Base-by-base conservation (phyloP, 2,888 invertebrate genomes). In the Thereva nobilitata region DNA sequence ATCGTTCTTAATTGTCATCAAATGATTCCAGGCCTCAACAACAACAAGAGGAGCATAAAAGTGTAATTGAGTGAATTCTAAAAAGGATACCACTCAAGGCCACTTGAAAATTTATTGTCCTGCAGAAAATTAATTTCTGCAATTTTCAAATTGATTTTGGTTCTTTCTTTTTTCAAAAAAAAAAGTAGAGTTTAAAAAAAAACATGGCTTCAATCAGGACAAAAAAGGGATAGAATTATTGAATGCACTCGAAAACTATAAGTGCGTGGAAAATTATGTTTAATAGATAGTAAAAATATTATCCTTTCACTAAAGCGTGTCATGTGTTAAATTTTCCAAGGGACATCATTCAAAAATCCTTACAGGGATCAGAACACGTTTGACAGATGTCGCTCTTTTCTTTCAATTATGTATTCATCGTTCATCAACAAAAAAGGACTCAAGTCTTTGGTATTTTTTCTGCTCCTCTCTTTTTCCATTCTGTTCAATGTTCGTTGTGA, bases 61-160 rank as follows among this genome's bases (percentile, higher is more conserved):
- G 45, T 64, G 64, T 64, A 64, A 64, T 64, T 53, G 64, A 53
- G 53, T 64, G 53, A 64, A 45, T 45, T 42, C 41, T 63, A 64
- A 64, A 64, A 53, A 53, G 53, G 45, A 53, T 64, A 63, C 42
- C 53, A 53, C 54, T 64, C 44, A 64, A 47, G 10, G 64, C 64
- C 64, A 64, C 64, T 64, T 44, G 64, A 64, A 50, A 64, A 54
- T 64, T 64, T 54, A 64, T 64, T 64, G 64, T 64, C 54, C 64
- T 54, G 54, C 42, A 44, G 54, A 64, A 64, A 64, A 64, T 64
- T 64, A 64, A 64, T 64, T 64, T 63, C 63, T 63, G 63, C 63
- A 63, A 50, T 52, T 8, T 23, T 63, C 42, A 23, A 23, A 23
- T 23, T 23, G 23, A 23, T 23, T 23, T 23, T 23, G 23, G 23